Evolutionary conservation across 2,888 invertebrate species (phyloP).

Genomic region (Eupithecia centaureata): DNA sequence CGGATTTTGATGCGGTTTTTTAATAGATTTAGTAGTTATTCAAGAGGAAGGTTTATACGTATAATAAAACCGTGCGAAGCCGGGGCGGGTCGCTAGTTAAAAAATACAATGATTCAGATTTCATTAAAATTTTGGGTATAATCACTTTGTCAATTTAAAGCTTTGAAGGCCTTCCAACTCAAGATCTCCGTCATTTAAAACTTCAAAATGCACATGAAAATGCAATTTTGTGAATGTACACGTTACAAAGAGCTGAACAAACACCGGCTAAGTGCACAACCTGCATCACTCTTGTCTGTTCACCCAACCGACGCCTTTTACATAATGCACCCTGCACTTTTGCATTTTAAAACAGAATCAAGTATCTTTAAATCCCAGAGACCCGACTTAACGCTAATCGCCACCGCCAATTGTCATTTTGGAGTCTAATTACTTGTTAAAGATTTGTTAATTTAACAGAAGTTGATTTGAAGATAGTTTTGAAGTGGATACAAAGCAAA

Average conservation of each 20-base stretch:
- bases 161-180: too few species aligned
- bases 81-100: too few species aligned
- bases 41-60: too few species aligned
- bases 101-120: too few species aligned
- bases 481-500: too few species aligned
- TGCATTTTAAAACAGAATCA: constrained; percentile 5
- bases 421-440: neutral
- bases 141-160: too few species aligned
- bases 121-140: too few species aligned
- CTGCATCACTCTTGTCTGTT: neutral
- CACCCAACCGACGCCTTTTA: neutral
- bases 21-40: too few species aligned
- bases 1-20: too few species aligned
- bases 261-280: neutral
- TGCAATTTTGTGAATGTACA: neutral
- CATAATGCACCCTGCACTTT: neutral
- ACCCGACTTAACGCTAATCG: neutral
- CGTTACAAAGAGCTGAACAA: neutral
- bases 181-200: neutral
- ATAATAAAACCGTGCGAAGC: too few species aligned
- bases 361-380: neutral
- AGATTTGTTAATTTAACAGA: too few species aligned
- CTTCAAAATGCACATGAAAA: neutral
- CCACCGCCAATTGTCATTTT: neutral
- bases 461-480: too few species aligned